These are phyloP conservation scores for Paramuricea clavata DNA, from an alignment of 92 coral and sea anemone genomes.

Conservation along the genomic window DNA sequence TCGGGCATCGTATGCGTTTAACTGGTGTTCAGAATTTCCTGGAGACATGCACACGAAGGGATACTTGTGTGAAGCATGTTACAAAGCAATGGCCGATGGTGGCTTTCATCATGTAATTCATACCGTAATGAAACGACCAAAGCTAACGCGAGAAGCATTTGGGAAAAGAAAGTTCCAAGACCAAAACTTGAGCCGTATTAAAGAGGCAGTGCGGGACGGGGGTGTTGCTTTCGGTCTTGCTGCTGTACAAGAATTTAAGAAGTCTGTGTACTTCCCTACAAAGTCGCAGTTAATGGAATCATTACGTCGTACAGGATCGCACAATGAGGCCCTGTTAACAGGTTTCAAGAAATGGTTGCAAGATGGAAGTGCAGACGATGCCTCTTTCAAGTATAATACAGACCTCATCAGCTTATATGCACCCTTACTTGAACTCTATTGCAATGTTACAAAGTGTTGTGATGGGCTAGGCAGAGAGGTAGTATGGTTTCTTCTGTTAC, in stretches of 20 bases:
- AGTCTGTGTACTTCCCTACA: neutral
- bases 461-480: slow-evolving; percentile 8
- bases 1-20: too few species aligned
- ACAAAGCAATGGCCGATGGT: too few species aligned
- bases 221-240: slow-evolving; percentile 15
- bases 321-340: neutral
- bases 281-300: neutral
- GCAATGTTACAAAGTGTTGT: neutral
- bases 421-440: neutral
- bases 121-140: neutral
- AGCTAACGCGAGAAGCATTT: neutral
- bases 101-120: slow-evolving; percentile 9
- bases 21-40: too few species aligned
- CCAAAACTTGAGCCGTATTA: neutral
- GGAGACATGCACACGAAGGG: too few species aligned
- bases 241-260: slow-evolving; percentile 17
- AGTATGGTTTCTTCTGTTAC: neutral
- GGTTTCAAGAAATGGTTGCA: neutral
- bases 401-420: neutral
- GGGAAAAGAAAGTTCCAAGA: slow-evolving; percentile 32
- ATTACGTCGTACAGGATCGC: neutral
- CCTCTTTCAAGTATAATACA: slow-evolving; percentile 39
- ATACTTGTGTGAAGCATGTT: too few species aligned
- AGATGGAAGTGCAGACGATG: neutral
- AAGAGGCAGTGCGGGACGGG: slow-evolving; percentile 22